These are phyloP conservation scores for Ceyx melanurus DNA, from an alignment of 2,113 vertebrate species.

Conservation along the genomic window DNA sequence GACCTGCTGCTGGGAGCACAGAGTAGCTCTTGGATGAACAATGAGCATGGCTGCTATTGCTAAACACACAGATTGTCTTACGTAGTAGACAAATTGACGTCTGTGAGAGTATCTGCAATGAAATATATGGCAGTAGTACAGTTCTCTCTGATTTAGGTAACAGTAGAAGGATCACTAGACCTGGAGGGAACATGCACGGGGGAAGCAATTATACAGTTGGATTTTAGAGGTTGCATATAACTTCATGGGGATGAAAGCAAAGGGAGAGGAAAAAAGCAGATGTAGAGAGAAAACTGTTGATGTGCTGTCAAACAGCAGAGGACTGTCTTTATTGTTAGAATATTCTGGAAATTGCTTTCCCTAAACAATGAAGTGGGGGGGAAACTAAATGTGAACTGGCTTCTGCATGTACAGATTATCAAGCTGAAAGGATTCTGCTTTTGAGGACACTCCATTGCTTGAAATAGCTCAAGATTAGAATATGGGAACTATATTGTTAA, in stretches of 20 bases:
- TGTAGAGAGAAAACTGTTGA: not conserved
- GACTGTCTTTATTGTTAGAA: not conserved
- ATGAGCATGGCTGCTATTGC: not conserved
- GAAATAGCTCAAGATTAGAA: not conserved
- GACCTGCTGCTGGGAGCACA: not conserved
- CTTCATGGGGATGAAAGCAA: not conserved
- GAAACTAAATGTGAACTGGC: not conserved
- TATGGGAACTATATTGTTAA: not conserved
- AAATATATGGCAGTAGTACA: not conserved
- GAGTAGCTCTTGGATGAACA: not conserved
- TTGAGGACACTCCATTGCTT: not conserved
- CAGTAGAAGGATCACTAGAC: not conserved
- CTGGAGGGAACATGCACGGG: fast-evolving
- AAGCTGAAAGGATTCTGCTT: not conserved
- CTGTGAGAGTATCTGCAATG: not conserved
- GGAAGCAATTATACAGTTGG: not conserved
- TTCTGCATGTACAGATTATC: not conserved
- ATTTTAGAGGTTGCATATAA: not conserved
- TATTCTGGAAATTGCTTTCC: not conserved
- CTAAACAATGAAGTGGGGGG: not conserved
- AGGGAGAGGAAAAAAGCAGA: not conserved
- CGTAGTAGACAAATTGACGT: not conserved
- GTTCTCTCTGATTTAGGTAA: not conserved
- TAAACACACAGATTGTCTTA: fast-evolving
- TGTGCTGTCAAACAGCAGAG: not conserved